phyloP scores from a whole-genome alignment of 2,113 vertebrate genomes.

The Canis aureus region DNA sequence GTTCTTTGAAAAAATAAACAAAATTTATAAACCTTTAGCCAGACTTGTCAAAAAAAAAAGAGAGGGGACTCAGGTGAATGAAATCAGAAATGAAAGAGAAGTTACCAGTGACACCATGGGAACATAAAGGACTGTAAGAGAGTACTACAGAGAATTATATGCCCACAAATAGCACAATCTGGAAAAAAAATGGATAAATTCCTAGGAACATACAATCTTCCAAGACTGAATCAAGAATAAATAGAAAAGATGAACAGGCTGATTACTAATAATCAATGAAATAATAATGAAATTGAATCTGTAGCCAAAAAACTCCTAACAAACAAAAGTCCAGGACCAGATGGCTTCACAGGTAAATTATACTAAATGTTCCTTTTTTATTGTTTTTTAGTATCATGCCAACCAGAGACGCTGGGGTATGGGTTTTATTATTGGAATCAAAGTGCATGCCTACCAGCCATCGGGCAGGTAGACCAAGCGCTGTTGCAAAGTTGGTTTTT shows the following conservation, averaged over 20 bases:
- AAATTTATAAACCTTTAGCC: neutral
- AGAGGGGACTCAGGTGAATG: neutral
- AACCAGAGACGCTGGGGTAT: neutral
- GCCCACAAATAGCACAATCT: neutral
- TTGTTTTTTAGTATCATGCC: neutral
- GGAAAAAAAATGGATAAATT: neutral
- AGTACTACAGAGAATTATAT: neutral
- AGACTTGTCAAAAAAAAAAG: neutral
- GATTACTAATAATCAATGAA: neutral
- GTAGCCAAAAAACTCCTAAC: neutral
- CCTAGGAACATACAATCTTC: neutral
- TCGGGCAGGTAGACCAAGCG: neutral
- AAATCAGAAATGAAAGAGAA: neutral
- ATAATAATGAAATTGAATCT: neutral
- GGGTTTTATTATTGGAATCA: neutral
- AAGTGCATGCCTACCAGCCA: neutral
- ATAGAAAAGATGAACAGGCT: neutral
- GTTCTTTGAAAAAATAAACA: neutral
- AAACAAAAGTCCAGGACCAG: neutral
- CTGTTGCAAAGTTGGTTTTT: neutral
- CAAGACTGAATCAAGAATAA: neutral
- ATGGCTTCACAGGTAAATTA: neutral
- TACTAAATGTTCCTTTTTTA: neutral
- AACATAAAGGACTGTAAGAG: neutral
- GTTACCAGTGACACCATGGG: neutral